Evolutionary conservation across 1,140 invertebrate genomes (phyloP), one percentile per base, ranked within the genome.

Genomic region (Drosophila truncata): DNA sequence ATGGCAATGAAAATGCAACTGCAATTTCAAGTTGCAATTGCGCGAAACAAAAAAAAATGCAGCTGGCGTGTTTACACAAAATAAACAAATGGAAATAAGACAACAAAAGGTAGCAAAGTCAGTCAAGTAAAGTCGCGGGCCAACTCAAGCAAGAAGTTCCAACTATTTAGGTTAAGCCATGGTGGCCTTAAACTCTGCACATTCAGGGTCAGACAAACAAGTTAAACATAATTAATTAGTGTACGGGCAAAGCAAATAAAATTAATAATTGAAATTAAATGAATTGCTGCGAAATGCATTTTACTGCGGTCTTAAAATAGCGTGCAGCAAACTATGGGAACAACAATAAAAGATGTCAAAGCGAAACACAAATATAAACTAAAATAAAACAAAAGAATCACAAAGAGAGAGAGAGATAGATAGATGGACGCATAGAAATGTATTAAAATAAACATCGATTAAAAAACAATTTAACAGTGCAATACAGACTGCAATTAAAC

Each of bases 291-390:
- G 44, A 71, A 55, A 64, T 76, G 44, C 52, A 64, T 39, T 65
- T 50, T 18, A 64, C 37, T 44, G 47, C 42, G 29, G 10, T 72
- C 67, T 78, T 78, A 41, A 63, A 78, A 78, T 78, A 72, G 76
- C 76, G 76, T 78, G 76, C 76, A 64, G 75, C 66, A 71, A 78
- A 78, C 63, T 71, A 64, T 78, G 76, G 59, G 76, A 78, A 63
- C 33, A 58, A 29, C 75, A 63, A 78, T 57, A 77, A 74, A 78
- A 82, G n/a, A 78, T 63, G 79, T 67, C 52, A 78, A 70, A 69
- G 65, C 63, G 10, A 73, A 60, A 47, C 44, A 71, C 49, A 70
- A 33, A 52, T 25, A 50, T 31, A 60, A 65, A 58, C 23, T 65
- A 42, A 60, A 82, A 65, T 39, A 62, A 47, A 62, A 59, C 60